phyloP scores from a whole-genome alignment of 2,888 invertebrate species.

The Heliconius hortense region DNA sequence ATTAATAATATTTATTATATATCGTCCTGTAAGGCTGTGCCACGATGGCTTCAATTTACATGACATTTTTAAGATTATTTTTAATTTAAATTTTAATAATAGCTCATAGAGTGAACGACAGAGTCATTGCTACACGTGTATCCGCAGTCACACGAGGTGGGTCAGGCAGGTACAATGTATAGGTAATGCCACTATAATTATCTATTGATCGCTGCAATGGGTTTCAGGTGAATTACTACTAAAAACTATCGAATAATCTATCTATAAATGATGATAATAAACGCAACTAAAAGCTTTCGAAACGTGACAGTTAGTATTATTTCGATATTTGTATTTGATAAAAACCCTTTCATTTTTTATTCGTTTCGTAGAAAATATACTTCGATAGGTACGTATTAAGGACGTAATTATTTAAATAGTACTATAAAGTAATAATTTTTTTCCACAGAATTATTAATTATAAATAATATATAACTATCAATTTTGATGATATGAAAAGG shows the following conservation, averaged over 20 bases:
- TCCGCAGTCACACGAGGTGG: slow-evolving; percentile 19
- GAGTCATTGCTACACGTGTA: slow-evolving; percentile 10
- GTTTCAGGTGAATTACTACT: slow-evolving; percentile 14
- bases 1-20: neutral
- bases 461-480: too few species aligned
- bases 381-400: neutral
- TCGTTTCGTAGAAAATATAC: neutral
- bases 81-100: too few species aligned
- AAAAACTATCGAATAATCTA: slow-evolving; percentile 16
- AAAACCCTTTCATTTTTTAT: slow-evolving; percentile 2
- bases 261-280: neutral
- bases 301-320: neutral
- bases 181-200: slow-evolving; percentile 28
- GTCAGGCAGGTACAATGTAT: slow-evolving; percentile 25
- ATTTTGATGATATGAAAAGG: neutral
- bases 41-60: too few species aligned
- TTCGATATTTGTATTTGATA: slow-evolving; percentile 1
- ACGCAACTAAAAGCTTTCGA: neutral
- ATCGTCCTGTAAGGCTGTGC: too few species aligned
- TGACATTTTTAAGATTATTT: too few species aligned
- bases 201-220: slow-evolving; percentile 25
- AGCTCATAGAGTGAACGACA: neutral
- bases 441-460: neutral
- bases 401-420: neutral
- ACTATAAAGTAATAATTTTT: neutral